Conservation (phyloP, 2,113 vertebrate genomes). For the Casuarius casuarius region DNA sequence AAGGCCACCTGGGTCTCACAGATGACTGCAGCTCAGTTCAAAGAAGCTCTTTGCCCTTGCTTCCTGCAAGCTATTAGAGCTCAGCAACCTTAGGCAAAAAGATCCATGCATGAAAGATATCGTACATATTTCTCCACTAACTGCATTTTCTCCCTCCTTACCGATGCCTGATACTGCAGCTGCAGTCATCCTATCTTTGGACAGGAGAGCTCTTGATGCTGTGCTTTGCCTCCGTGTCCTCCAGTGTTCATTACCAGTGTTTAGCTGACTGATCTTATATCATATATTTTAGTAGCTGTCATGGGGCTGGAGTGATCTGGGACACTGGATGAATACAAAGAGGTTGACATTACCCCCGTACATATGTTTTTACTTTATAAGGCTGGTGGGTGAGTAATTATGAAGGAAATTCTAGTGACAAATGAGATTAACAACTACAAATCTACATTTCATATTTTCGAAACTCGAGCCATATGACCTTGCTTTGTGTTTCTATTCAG, state of each 20-base stretch:
- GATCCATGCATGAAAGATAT: background rate
- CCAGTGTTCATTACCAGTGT: background rate
- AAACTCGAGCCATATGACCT: background rate
- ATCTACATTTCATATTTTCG: background rate
- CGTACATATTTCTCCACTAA: background rate
- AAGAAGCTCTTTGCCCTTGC: background rate
- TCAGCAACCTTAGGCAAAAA: background rate
- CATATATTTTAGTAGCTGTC: background rate
- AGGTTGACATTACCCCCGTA: background rate
- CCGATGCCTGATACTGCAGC: background rate
- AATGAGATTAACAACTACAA: constrained; percentile 15
- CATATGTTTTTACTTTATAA: background rate
- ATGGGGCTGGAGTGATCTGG: background rate
- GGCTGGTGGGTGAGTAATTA: background rate
- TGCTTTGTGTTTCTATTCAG: background rate
- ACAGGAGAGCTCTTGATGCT: background rate
- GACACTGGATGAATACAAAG: background rate
- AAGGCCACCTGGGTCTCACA: background rate
- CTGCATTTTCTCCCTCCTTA: background rate
- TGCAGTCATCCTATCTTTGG: background rate
- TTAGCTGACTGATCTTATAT: background rate
- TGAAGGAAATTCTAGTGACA: background rate
- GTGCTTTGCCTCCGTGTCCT: rapidly evolving
- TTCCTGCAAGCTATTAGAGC: background rate
- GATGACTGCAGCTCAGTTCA: background rate